phyloP scores from a whole-genome alignment of 2,113 vertebrate species.

The Trinectes maculatus region DNA sequence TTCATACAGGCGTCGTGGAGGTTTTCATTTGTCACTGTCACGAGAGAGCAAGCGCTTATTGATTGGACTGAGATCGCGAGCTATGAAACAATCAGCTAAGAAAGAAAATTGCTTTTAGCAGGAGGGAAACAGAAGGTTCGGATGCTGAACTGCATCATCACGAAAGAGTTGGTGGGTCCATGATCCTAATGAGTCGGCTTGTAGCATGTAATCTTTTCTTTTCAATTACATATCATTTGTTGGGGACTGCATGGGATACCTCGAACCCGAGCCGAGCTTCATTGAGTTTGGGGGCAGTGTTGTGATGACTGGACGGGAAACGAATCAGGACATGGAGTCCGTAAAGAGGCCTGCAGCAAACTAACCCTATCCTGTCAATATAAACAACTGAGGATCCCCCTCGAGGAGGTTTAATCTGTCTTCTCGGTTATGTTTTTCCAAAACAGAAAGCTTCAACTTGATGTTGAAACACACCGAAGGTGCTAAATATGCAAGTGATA shows the following conservation, averaged over 20 bases:
- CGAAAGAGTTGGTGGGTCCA: slow-evolving; percentile 47
- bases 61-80: slow-evolving; percentile 74
- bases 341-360: no score
- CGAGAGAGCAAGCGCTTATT: slow-evolving; percentile 80
- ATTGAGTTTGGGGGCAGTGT: not conserved
- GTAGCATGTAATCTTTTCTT: slow-evolving; percentile 54
- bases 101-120: slow-evolving; percentile 70
- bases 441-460: not conserved
- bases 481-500: slow-evolving; percentile 27
- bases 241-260: not conserved
- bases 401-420: not conserved
- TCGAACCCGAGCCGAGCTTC: slow-evolving; percentile 15
- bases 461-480: slow-evolving; percentile 10
- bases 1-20: slow-evolving; percentile 64
- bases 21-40: slow-evolving; percentile 83
- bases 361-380: no score
- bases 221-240: slow-evolving; percentile 54
- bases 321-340: slow-evolving; percentile 11
- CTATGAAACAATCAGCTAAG: slow-evolving; percentile 70
- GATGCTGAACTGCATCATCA: slow-evolving; percentile 53
- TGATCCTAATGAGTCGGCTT: slow-evolving; percentile 51
- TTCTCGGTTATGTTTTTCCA: not conserved
- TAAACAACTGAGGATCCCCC: slow-evolving; percentile 31
- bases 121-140: slow-evolving; percentile 61
- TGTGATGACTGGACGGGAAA: slow-evolving; percentile 25